Base-by-base conservation (phyloP, 2,888 invertebrate genomes). In the Liodrosophila aerea region DNA sequence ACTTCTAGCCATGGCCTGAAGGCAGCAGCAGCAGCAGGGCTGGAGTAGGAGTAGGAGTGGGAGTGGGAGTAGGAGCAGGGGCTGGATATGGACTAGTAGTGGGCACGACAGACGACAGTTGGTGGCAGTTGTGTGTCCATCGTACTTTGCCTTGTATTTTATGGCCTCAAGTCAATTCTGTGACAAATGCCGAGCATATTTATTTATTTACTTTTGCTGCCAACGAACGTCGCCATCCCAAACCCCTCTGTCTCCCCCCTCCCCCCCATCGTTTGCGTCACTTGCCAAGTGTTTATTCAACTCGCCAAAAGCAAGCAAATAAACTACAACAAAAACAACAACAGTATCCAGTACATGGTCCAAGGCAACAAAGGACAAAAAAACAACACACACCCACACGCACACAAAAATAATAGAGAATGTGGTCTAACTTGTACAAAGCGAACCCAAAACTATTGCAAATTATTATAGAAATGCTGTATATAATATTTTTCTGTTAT, bases 131-230 rank as follows among this genome's bases (percentile, higher is more conserved):
- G 56, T 41, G 41, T 54, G 63, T 65, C 63, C 74, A 70, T 63
- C 47, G 70, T 62, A 66, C 63, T 64, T 67, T 77, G 63, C 61
- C 75, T 64, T 76, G 63, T 77, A 71, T 75, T 82, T 85, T 85
- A 82, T 86, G 65, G 86, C 86, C 85, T 71, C 71, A 75, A 83
- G 86, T 85, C 82, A 83, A 83, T 82, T 86, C 86, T 63, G 83
- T 77, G 85, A 77, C 85, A 83, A 86, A 83, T 85, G 73, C 75
- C 68, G 59, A 86, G 75, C 86, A 85, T 82, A 85, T 82, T 82
- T 82, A 86, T 86, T 86, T 82, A 86, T 86, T 86, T 82, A 81
- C 84, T 82, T 64, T 64, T 36, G 60, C 72, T 68, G 58, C 54
- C 68, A 61, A 57, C 76, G 37, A 22, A 13, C n/a, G 61, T 64